Evolutionary conservation across 1,140 invertebrate genomes (phyloP).

Genomic region (Caenorhabditis brenneri): DNA sequence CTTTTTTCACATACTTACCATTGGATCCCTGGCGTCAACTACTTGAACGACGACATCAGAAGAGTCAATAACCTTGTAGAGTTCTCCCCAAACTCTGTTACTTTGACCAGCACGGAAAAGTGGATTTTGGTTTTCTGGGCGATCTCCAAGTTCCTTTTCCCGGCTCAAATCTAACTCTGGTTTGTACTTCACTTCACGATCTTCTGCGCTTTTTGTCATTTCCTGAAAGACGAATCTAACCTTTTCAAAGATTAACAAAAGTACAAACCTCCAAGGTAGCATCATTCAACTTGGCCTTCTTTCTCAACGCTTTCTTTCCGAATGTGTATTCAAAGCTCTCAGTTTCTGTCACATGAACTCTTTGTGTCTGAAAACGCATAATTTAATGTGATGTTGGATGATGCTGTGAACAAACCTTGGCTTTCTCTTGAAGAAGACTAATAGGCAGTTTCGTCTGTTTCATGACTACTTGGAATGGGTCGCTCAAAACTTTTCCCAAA

Average conservation of each 20-base stretch:
- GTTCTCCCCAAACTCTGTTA: conserved; percentile 96
- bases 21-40: conserved; percentile 68
- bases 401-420: conserved; percentile 75
- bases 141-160: conserved; percentile 73
- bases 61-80: conserved; percentile 96
- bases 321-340: conserved; percentile 92
- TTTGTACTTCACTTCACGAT: conserved; percentile 78
- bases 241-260: neutral
- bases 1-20: neutral
- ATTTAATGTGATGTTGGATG: conserved; percentile 21
- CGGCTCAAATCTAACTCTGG: conserved; percentile 82
- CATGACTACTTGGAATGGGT: conserved; percentile 96
- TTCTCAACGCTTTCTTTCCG: conserved; percentile 89
- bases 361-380: conserved; percentile 75
- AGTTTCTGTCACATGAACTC: conserved; percentile 92
- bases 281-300: conserved; percentile 84
- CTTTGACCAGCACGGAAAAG: conserved; percentile 82
- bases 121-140: conserved; percentile 71
- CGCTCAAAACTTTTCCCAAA: conserved; percentile 87
- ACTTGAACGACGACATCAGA: conserved; percentile 93
- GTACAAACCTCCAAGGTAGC: conserved; percentile 71
- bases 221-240: conserved; percentile 71
- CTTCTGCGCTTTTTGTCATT: conserved; percentile 78
- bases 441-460: conserved; percentile 91
- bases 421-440: conserved; percentile 89